A percentile compares a stretch with the other conserved stretches of the same genome.
These are phyloP conservation scores for Drosophila anomelani DNA, from an alignment of 2,888 invertebrate species.

Conservation along the genomic window DNA sequence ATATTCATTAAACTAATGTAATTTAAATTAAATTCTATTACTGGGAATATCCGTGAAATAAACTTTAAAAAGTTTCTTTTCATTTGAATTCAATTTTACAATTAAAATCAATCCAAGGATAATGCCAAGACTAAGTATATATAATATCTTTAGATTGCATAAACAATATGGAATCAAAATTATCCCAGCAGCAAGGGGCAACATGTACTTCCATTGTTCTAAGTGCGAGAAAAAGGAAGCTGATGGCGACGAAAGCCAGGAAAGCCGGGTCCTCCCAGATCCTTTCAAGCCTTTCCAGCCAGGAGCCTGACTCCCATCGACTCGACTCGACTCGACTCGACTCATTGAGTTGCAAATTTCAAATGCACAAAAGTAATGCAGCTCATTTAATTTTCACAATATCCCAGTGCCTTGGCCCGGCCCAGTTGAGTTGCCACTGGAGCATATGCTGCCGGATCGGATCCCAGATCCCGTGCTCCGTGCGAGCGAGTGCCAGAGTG, in stretches of 20 bases:
- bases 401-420: constrained; percentile 70
- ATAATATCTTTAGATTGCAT: not conserved
- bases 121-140: too few relatives aligned
- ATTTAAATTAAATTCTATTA: too few relatives aligned
- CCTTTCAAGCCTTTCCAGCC: constrained; percentile 10
- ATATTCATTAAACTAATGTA: not conserved
- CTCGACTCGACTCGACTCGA: constrained; percentile 31
- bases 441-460: constrained; percentile 58
- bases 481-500: constrained; percentile 3
- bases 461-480: constrained; percentile 6
- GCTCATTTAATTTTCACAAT: constrained; percentile 81
- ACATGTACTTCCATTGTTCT: constrained; percentile 63
- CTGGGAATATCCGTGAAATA: too few relatives aligned
- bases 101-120: too few relatives aligned
- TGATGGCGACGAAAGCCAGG: constrained; percentile 44
- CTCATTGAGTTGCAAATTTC: constrained; percentile 80
- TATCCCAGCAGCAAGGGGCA: constrained; percentile 11
- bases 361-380: constrained; percentile 80
- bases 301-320: not conserved
- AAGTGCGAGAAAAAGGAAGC: constrained; percentile 62
- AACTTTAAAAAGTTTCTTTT: too few relatives aligned
- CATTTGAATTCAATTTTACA: too few relatives aligned
- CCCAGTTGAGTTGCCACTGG: constrained; percentile 49
- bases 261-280: constrained; percentile 52
- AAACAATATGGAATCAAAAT: not conserved